Conservation (phyloP, 1,140 invertebrate genomes). For the Neodiprion lecontei region DNA sequence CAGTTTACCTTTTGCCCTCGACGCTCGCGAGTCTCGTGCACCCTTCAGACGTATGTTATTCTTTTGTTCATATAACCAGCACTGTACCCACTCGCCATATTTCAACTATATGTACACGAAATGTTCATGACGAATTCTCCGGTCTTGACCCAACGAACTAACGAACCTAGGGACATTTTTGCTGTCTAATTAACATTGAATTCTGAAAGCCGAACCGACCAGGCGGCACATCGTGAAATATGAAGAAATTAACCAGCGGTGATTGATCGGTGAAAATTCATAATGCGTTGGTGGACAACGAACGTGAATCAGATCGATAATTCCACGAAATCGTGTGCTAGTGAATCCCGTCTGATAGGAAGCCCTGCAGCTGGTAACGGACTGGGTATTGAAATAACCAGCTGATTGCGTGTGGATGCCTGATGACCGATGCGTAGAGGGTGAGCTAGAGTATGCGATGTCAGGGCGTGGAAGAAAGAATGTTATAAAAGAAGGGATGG, state of each 20-base stretch:
- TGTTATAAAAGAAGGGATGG: background rate
- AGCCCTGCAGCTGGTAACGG: constrained; percentile 31
- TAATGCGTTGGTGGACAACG: too few species aligned
- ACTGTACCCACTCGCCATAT: too few species aligned
- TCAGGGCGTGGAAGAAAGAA: background rate
- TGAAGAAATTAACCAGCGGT: too few species aligned
- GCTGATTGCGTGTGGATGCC: constrained; percentile 35
- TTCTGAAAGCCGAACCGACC: too few species aligned
- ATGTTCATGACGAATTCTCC: too few species aligned
- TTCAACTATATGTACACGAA: too few species aligned
- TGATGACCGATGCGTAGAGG: constrained; percentile 13
- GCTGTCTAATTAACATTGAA: too few species aligned
- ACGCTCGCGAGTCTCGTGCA: background rate
- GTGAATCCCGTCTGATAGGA: constrained; percentile 22
- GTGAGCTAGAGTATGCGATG: constrained; percentile 11
- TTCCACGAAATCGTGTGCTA: constrained; percentile 24
- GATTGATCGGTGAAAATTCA: too few species aligned
- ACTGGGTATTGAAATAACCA: constrained; percentile 38
- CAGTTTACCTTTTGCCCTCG: background rate
- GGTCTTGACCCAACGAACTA: too few species aligned
- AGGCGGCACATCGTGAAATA: too few species aligned
- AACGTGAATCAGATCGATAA: constrained; percentile 13
- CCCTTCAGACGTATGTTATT: background rate
- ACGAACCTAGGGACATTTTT: too few species aligned
- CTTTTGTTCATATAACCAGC: background rate